A percentile compares a stretch with the other conserved stretches of the same genome.
Evolutionary conservation across 2,113 vertebrate species (phyloP).

Genomic region (Leptobrachium ailaonicum): DNA sequence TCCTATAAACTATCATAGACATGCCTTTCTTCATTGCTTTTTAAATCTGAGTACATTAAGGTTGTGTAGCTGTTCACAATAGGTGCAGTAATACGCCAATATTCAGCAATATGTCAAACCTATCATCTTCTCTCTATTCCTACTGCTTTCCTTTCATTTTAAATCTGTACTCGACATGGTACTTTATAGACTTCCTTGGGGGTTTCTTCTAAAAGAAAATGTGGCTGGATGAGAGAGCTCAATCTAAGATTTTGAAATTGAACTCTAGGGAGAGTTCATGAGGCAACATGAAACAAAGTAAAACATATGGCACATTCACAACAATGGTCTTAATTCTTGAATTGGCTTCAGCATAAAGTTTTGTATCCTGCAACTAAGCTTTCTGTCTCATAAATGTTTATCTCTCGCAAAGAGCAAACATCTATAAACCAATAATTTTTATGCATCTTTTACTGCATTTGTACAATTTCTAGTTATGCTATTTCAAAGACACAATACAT

Average conservation of each 20-base stretch:
- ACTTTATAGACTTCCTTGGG: constrained; percentile 31
- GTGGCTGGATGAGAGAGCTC: constrained; percentile 6
- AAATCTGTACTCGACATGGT: constrained; percentile 36
- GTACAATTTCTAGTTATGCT: background rate
- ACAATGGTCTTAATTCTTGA: background rate
- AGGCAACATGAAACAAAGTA: constrained; percentile 9
- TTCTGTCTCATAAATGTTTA: background rate
- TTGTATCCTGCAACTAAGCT: background rate
- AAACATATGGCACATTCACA: constrained; percentile 9
- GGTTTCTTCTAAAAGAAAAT: constrained; percentile 21
- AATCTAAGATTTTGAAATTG: constrained; percentile 11
- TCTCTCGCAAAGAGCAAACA: background rate
- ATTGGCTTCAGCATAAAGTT: background rate
- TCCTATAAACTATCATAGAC: constrained; percentile 41
- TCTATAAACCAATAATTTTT: background rate
- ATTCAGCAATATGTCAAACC: constrained; percentile 34
- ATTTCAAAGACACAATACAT: background rate
- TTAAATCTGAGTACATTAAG: constrained; percentile 34
- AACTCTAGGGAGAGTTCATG: constrained; percentile 9
- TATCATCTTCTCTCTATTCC: constrained; percentile 37
- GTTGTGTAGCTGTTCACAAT: constrained; percentile 38
- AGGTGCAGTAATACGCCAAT: constrained; percentile 34
- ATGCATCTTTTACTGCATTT: background rate
- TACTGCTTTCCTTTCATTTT: constrained; percentile 38
- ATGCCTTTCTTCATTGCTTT: constrained; percentile 38